phyloP scores from a whole-genome alignment of 1,140 invertebrate genomes.

The Pseudachorutes palmiensis region DNA sequence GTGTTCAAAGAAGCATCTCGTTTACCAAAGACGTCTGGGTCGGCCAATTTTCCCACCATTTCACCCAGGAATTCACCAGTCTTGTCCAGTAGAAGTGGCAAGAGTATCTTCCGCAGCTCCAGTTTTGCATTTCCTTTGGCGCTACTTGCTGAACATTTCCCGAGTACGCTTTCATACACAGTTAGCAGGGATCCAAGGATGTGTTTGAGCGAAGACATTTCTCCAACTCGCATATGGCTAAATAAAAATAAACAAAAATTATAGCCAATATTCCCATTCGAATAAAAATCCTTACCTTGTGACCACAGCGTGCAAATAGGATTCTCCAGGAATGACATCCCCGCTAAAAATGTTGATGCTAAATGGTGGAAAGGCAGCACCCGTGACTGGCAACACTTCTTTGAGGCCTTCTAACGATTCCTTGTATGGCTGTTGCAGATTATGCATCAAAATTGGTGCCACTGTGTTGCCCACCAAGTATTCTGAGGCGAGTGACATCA shows the following conservation, averaged over 20 bases:
- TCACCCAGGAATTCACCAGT: conserved; percentile 31
- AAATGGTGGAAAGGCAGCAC: conserved; percentile 5
- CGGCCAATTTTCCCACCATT: conserved; percentile 19
- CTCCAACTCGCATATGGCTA: conserved; percentile 9
- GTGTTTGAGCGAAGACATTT: conserved; percentile 23
- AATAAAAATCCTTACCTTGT: conserved; percentile 24
- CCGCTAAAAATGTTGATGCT: conserved; percentile 42
- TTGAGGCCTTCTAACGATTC: conserved; percentile 2
- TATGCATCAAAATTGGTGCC: conserved; percentile 20
- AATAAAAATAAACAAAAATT: too few species aligned
- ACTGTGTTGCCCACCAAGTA: conserved; percentile 31
- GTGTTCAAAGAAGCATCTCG: conserved; percentile 24
- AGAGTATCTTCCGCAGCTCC: conserved; percentile 43
- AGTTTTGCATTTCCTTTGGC: conserved; percentile 18
- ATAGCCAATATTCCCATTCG: too few species aligned
- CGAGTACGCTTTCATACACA: neutral
- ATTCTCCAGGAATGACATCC: conserved; percentile 74
- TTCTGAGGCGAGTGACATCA: conserved; percentile 28
- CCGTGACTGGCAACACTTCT: neutral
- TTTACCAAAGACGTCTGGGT: conserved; percentile 20
- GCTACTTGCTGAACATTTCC: neutral
- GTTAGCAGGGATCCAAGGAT: conserved; percentile 24
- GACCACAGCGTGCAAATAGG: conserved; percentile 57
- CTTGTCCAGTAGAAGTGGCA: conserved; percentile 57
- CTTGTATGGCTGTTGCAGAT: conserved; percentile 27